phyloP scores from a whole-genome alignment of 2,113 vertebrate genomes.

The Plecturocebus donacophilus region DNA sequence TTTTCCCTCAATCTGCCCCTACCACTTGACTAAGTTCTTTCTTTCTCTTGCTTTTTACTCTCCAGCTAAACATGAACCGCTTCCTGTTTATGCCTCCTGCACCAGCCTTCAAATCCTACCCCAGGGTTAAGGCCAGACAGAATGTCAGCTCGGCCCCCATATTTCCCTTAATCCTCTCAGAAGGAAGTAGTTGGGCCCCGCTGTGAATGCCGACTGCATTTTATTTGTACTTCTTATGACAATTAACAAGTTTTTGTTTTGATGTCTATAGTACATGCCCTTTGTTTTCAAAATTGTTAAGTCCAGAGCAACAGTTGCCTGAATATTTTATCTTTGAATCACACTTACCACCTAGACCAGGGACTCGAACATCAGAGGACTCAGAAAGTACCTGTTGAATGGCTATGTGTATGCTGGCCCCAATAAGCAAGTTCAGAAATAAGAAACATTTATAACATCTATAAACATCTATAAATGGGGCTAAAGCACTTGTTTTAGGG shows the following conservation, averaged over 20 bases:
- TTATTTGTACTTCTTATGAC: neutral
- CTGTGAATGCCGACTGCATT: neutral
- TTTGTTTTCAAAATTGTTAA: neutral
- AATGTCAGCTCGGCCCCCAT: neutral
- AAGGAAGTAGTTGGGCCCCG: neutral
- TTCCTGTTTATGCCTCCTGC: neutral
- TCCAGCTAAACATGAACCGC: neutral
- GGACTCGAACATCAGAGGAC: neutral
- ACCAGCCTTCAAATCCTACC: neutral
- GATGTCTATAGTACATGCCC: neutral
- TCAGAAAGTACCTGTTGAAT: neutral
- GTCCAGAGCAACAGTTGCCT: neutral
- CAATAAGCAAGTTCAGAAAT: neutral
- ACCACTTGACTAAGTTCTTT: neutral
- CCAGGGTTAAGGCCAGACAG: neutral
- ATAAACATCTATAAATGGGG: neutral
- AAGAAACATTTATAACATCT: neutral
- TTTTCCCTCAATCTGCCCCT: neutral
- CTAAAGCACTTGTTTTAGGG: neutral
- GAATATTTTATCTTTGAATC: neutral
- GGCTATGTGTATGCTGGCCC: neutral
- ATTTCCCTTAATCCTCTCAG: neutral
- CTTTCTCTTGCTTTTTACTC: neutral
- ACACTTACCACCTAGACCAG: neutral
- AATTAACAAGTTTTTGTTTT: neutral